These are phyloP conservation scores for Gnatocerus cornutus DNA, from an alignment of 2,888 invertebrate genomes.

Conservation along the genomic window DNA sequence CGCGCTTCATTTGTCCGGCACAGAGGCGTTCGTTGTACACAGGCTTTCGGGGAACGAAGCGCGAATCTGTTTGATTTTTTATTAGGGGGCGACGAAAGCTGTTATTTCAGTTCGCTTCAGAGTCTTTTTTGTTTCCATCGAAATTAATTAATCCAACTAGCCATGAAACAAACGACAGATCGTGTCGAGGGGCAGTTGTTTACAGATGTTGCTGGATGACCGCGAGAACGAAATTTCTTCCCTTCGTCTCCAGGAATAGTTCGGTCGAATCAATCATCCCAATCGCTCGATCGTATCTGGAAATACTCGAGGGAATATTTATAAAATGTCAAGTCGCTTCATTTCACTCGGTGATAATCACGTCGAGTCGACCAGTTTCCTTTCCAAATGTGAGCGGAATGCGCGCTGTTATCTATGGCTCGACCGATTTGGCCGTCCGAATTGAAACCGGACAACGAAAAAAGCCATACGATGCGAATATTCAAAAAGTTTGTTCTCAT, in stretches of 20 bases:
- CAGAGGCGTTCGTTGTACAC: slow-evolving; percentile 51
- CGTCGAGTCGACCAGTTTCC: slow-evolving; percentile 50
- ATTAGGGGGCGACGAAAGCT: slow-evolving; percentile 16
- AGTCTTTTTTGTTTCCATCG: background rate
- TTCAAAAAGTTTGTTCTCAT: slow-evolving; percentile 42
- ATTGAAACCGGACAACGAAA: slow-evolving; percentile 34
- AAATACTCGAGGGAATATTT: slow-evolving; percentile 54
- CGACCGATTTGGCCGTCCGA: slow-evolving; percentile 8
- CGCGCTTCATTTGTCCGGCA: slow-evolving; percentile 58
- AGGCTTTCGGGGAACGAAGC: slow-evolving; percentile 6
- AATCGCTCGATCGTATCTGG: slow-evolving; percentile 45
- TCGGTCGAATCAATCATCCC: slow-evolving; percentile 41
- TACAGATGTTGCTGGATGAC: slow-evolving; percentile 11
- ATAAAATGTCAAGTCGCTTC: slow-evolving; percentile 55
- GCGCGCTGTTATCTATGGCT: slow-evolving; percentile 26
- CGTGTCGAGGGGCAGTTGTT: slow-evolving; percentile 12
- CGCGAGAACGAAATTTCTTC: background rate
- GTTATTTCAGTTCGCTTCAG: slow-evolving; percentile 17
- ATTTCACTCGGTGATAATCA: slow-evolving; percentile 52
- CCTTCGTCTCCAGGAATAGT: slow-evolving; percentile 6
- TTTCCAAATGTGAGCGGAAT: slow-evolving; percentile 51
- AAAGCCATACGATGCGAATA: slow-evolving; percentile 37
- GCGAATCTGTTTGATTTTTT: slow-evolving; percentile 22
- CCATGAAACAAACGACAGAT: slow-evolving; percentile 24
- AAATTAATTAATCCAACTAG: slow-evolving; percentile 14